Evolutionary conservation across 2,888 invertebrate species (phyloP), one percentile per base, ranked within the genome.

Genomic region (Phragmatobia fuliginosa): DNA sequence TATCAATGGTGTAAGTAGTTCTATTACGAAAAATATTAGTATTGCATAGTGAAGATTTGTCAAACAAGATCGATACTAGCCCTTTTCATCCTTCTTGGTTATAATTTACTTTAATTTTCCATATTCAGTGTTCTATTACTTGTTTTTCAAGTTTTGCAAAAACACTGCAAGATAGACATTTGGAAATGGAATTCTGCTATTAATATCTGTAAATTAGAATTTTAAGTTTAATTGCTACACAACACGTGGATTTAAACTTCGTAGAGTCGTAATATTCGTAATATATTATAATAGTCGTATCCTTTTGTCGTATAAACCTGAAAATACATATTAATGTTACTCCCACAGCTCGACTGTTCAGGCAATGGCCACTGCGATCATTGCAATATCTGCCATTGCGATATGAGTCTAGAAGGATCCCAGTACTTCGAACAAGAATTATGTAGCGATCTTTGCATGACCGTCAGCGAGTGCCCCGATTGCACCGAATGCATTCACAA

Each of bases 331-430:
- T 28, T 56, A 28, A 38, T 2, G 6, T 65, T 61, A 38, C 41
- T 63, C 38, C 16, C 25, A 28, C 67, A 67, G 66, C 65, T 58
- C 71, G 83, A 86, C 59, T 95, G 94, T 70, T 88, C 87, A 3
- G 91, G 91, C 60, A 94, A 95, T 81, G 94, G 94, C 0, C 66
- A 82, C 66, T 94, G 94, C 76, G 86, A 84, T 2, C 59, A 65
- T 0, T 92, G 92, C 82, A 87, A 88, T 62, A 81, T 78, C 1
- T 94, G 94, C 81, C 79, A 86, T 28, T 94, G 94, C 77, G 85
- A 81, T 82, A 78, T 80, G 3, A 83, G 89, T 79, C 76, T 80
- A 7, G 83, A 84, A 5, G 94, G 94, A 33, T 92, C 90, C 6
- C 90, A 90, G 70, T 94, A 94, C 85, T 93, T 92, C 82, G 88